Evolutionary conservation across 1,140 invertebrate genomes (phyloP).

Genomic region (Ostrea edulis): DNA sequence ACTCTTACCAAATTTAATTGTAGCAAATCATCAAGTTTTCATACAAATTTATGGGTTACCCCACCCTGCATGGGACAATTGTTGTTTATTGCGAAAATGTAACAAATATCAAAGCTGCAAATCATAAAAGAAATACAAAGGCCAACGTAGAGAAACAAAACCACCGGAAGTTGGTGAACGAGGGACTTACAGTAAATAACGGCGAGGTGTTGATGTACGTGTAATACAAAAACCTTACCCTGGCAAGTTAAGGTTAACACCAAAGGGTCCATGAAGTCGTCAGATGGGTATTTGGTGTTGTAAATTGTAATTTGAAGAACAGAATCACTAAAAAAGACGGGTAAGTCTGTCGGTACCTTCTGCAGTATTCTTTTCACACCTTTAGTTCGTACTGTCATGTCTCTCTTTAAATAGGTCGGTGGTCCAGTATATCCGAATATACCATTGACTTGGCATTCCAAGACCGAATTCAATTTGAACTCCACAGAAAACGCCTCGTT

Average conservation of each 20-base stretch:
- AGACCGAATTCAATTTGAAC: not conserved
- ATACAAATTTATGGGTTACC: too few relatives aligned
- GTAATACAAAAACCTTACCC: not conserved
- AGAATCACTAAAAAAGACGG: not conserved
- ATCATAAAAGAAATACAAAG: too few relatives aligned
- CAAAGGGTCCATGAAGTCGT: not conserved
- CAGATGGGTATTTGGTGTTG: not conserved
- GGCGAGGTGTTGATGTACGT: too few relatives aligned
- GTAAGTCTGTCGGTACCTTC: not conserved
- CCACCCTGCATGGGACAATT: too few relatives aligned
- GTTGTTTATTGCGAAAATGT: too few relatives aligned
- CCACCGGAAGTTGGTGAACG: too few relatives aligned
- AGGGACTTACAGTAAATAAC: too few relatives aligned
- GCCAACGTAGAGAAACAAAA: too few relatives aligned
- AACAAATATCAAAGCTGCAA: too few relatives aligned
- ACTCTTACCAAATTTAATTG: too few relatives aligned
- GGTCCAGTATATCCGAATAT: not conserved
- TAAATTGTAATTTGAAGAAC: not conserved
- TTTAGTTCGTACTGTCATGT: not conserved
- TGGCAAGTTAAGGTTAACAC: conserved; percentile 12
- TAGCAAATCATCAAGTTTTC: too few relatives aligned
- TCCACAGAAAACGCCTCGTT: conserved; percentile 2
- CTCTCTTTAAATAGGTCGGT: not conserved
- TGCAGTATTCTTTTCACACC: not conserved
- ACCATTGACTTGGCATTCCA: not conserved